Base-by-base conservation (phyloP, 2,113 vertebrate genomes). In the Poeciliopsis turrubarensis region DNA sequence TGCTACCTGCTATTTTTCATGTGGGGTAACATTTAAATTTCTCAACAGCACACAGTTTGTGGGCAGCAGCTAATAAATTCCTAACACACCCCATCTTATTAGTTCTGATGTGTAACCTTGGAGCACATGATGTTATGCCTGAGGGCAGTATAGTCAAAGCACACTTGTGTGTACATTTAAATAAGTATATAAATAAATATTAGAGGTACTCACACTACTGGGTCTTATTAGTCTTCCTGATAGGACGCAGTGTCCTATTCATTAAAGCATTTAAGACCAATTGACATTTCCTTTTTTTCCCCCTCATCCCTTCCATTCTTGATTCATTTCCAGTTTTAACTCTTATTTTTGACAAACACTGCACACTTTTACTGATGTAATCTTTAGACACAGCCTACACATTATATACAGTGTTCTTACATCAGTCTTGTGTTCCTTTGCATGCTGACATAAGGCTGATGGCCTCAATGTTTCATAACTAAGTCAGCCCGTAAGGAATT, bases 31-130 rank as follows among this genome's bases (percentile, higher is more conserved):
- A 81, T 83, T 79, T 69, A 79, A 89, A 86, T 57, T 77, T 61
- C 44, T 25, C 0, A 70, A 65, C 77, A 81, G 70, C 80, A 81
- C 63, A 68, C 62, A 63, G 60, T 64, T 65, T 26, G 74, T 87
- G 77, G 64, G 73, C 79, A 73, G 80, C 64, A 68, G 81, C 80
- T 90, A 87, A 88, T 91, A 83, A 82, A 90, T 89, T 91, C 89
- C 72, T 82, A 78, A 88, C 81, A 89, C 87, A 88, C 81, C 78
- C 70, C 78, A 77, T 72, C 83, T 77, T 88, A 84, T 89, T 87
- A 90, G 82, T 85, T 88, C 72, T 87, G 87, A 90, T 87, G 84
- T 91, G 86, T 91, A 91, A 93, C 91, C 90, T 91, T 93, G 90
- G 84, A 83, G 89, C 89, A 85, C 81, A 75, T 73, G 82, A 85